Conservation (phyloP, 2,888 invertebrate genomes). For the Glaucopsyche alexis region DNA sequence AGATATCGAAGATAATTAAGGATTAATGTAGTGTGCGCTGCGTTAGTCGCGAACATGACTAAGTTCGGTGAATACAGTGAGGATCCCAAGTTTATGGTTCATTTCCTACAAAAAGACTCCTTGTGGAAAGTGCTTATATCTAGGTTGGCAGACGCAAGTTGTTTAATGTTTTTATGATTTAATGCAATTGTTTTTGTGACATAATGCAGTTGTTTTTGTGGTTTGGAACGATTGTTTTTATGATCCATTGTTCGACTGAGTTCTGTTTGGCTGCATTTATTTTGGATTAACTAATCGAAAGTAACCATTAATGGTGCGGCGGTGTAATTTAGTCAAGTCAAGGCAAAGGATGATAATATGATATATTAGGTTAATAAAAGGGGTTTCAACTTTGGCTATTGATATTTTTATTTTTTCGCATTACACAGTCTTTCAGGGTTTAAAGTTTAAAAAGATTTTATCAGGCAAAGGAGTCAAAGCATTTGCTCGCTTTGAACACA, state of each 20-base stretch:
- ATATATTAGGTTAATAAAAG: too few species aligned
- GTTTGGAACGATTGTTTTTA: background rate
- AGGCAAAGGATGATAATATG: too few species aligned
- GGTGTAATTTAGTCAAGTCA: background rate
- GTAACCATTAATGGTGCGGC: background rate
- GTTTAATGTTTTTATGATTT: background rate
- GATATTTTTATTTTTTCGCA: too few species aligned
- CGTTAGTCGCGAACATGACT: constrained; percentile 9
- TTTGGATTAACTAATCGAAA: background rate
- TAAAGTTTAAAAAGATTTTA: too few species aligned
- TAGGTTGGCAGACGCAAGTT: constrained; percentile 34
- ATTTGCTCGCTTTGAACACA: too few species aligned
- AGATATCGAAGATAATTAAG: background rate
- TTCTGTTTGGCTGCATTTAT: background rate
- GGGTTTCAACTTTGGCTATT: too few species aligned
- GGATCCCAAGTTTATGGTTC: background rate
- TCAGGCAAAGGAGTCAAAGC: too few species aligned
- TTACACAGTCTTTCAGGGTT: too few species aligned
- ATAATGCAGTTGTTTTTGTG: background rate
- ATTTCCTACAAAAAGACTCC: constrained; percentile 44
- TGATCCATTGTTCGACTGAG: background rate
- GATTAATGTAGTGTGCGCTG: background rate
- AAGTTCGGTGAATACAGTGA: constrained; percentile 37
- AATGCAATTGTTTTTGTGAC: background rate
- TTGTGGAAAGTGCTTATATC: constrained; percentile 45